Conservation (phyloP, 2,113 vertebrate species). For the Mastomys coucha region DNA sequence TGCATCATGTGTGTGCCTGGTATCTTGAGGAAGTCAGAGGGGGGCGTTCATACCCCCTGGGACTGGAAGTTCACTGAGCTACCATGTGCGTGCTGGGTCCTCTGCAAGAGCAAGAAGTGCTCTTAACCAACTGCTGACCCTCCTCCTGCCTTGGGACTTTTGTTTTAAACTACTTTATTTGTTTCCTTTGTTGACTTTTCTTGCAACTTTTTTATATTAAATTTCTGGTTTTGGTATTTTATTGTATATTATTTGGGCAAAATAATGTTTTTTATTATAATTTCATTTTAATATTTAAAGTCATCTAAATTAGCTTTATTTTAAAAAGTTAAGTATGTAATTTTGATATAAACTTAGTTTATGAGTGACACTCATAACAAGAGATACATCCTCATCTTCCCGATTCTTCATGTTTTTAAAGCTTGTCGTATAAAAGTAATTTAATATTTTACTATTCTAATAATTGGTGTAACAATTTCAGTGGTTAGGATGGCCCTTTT, state of each 20-base stretch:
- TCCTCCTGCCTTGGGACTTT: neutral
- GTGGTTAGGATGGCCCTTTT: neutral
- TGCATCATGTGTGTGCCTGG: neutral
- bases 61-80: neutral
- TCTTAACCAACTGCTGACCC: too few relatives aligned
- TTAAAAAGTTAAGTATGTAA: conserved; percentile 31
- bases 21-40: neutral
- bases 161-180: conserved; percentile 56
- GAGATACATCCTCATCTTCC: neutral
- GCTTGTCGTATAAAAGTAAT: neutral
- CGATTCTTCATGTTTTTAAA: conserved; percentile 38
- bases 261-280: conserved; percentile 13
- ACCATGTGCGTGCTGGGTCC: neutral
- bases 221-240: neutral
- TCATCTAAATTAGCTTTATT: neutral
- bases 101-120: neutral
- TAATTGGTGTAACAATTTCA: conserved; percentile 4
- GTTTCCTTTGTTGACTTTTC: conserved; percentile 28
- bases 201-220: neutral
- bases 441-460: neutral
- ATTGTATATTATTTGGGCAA: neutral
- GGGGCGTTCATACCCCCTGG: neutral
- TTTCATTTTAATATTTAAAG: neutral
- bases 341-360: conserved; percentile 56
- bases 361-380: neutral